These are phyloP conservation scores for Melinaea marsaeus DNA, from an alignment of 2,888 invertebrate species.

Conservation along the genomic window DNA sequence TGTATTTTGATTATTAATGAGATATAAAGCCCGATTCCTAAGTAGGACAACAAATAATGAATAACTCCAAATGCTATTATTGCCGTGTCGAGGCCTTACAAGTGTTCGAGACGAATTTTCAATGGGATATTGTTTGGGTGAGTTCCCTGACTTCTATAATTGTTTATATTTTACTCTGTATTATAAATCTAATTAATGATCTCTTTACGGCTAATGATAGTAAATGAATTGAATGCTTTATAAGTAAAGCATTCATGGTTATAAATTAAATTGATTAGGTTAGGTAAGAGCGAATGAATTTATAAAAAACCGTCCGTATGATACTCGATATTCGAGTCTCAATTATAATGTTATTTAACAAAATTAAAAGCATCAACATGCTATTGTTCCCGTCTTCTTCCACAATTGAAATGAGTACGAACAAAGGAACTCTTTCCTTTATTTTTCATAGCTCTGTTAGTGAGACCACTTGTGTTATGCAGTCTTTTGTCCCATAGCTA, in stretches of 20 bases:
- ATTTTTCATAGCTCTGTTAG: slow-evolving; percentile 24
- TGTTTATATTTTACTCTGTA: background rate
- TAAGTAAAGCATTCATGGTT: background rate
- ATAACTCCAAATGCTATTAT: slow-evolving; percentile 55
- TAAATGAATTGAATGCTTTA: background rate
- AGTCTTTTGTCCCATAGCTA: slow-evolving; percentile 28
- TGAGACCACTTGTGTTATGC: slow-evolving; percentile 30
- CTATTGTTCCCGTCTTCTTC: slow-evolving; percentile 9
- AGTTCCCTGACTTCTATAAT: background rate
- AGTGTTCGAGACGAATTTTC: slow-evolving; percentile 60
- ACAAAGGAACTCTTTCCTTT: slow-evolving; percentile 24
- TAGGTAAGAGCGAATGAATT: too few relatives aligned
- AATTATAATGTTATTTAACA: background rate
- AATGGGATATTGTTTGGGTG: slow-evolving; percentile 52
- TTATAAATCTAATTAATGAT: background rate
- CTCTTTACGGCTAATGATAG: too few relatives aligned
- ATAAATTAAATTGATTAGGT: too few relatives aligned
- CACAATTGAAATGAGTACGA: slow-evolving; percentile 24
- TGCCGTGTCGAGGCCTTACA: slow-evolving; percentile 62
- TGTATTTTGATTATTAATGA: slow-evolving; percentile 10
- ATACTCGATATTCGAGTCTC: background rate
- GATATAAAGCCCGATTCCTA: slow-evolving; percentile 40
- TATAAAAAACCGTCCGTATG: too few relatives aligned
- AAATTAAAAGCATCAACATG: background rate
- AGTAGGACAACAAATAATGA: slow-evolving; percentile 43